Base-by-base conservation (phyloP, 2,113 vertebrate genomes). In the Mesoclemmys tuberculata region DNA sequence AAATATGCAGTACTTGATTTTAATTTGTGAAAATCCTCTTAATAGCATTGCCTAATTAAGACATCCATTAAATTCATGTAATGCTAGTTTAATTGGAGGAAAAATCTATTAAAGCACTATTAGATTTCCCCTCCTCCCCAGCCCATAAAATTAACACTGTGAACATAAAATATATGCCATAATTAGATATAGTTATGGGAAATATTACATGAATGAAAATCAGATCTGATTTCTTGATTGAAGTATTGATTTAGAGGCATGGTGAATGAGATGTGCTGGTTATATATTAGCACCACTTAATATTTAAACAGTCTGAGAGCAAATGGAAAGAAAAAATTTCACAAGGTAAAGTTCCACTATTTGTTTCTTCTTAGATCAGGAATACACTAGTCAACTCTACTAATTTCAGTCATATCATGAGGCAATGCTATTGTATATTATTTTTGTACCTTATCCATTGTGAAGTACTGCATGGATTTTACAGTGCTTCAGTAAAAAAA, bases 1-100 rank as follows among this genome's bases (percentile, higher is more conserved):
- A 92, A 56, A n/a, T 51, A 93, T 82, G 26, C 26, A 95, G 88
- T 56, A 49, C 81, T 96, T 51, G 44, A 64, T 85, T 96, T 95
- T 96, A 90, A 89, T 96, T 94, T 92, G 46, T 89, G 89, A 79
- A 97, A 97, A 96, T 93, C 27, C 41, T 97, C 92, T 95, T 93
- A 93, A 80, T 93, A 86, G 5, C 35, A 83, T 89, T 87, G 80
- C 31, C 68, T 93, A 96, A 96, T 95, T 97, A 92, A 94, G 93
- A 80, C 38, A 92, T 55, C 64, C 84, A 90, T 95, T 98, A 88
- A 52, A 93, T 97, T 97, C 46, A 71, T 96, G 80, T 87, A 90
- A 88, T 93, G 84, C 24, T 97, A 95, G 96, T 94, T 97, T 97
- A 97, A 97, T 93, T 96, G 95, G 85, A 85, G 92, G 24, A 78